A percentile compares a stretch with the other conserved stretches of the same genome.
These are phyloP conservation scores for Misgurnus anguillicaudatus DNA, from an alignment of 2,113 vertebrate species.

Conservation along the genomic window DNA sequence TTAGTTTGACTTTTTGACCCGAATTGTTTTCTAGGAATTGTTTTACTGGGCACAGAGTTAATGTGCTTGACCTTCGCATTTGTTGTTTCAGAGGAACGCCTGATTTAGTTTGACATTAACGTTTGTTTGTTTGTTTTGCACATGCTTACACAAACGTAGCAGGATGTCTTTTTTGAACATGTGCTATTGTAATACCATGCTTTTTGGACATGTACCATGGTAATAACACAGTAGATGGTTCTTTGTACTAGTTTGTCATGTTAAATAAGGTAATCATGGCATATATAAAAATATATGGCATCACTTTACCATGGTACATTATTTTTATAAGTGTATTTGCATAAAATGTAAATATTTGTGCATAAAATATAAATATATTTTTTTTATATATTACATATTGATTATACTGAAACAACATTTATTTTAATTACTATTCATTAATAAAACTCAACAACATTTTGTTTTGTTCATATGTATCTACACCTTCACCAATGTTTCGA, in stretches of 20 bases:
- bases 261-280: too few relatives aligned
- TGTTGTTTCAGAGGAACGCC: constrained; percentile 4
- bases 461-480: too few relatives aligned
- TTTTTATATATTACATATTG: too few relatives aligned
- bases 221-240: not conserved
- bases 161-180: too few relatives aligned
- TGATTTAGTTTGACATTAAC: constrained; percentile 4
- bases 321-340: not conserved
- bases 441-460: too few relatives aligned
- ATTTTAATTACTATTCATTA: too few relatives aligned
- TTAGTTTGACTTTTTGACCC: constrained; percentile 41
- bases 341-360: too few relatives aligned
- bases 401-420: too few relatives aligned
- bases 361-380: too few relatives aligned
- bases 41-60: constrained; percentile 10
- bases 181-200: not conserved
- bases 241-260: not conserved
- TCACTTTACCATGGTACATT: not conserved
- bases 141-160: not conserved
- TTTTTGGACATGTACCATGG: not conserved
- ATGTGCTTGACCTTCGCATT: constrained; percentile 17
- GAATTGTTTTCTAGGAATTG: constrained; percentile 11
- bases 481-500: not conserved
- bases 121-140: not conserved
- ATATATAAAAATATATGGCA: not conserved